phyloP scores from a whole-genome alignment of 2,888 invertebrate genomes.

The Protonemura montana region DNA sequence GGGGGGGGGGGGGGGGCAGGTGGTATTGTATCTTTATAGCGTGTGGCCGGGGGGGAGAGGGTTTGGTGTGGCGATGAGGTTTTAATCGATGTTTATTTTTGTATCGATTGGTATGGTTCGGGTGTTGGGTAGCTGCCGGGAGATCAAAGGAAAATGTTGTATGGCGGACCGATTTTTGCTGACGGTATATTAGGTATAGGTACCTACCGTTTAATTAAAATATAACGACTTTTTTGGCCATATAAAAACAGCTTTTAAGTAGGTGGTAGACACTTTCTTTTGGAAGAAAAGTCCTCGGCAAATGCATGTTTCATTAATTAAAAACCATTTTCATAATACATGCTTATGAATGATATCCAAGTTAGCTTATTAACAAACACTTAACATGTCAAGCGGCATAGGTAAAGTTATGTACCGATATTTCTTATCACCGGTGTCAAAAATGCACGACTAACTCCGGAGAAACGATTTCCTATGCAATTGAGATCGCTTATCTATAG shows the following conservation, averaged over 20 bases:
- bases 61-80: background rate
- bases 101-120: background rate
- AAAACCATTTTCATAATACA: no score
- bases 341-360: background rate
- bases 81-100: background rate
- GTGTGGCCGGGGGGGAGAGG: background rate
- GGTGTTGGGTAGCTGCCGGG: background rate
- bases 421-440: background rate
- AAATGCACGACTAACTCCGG: background rate
- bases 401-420: no score
- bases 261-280: no score
- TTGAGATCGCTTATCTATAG: background rate
- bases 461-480: background rate
- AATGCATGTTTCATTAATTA: no score
- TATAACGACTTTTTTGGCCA: no score
- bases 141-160: conserved; percentile 1
- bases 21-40: conserved; percentile 1
- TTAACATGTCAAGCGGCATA: no score
- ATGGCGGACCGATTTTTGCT: background rate
- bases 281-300: no score
- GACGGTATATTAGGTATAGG: no score
- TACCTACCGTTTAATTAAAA: no score
- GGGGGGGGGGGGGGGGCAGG: background rate
- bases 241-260: no score
- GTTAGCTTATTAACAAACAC: background rate